phyloP scores from a whole-genome alignment of 92 coral and sea anemone genomes.

The Montipora capitata region DNA sequence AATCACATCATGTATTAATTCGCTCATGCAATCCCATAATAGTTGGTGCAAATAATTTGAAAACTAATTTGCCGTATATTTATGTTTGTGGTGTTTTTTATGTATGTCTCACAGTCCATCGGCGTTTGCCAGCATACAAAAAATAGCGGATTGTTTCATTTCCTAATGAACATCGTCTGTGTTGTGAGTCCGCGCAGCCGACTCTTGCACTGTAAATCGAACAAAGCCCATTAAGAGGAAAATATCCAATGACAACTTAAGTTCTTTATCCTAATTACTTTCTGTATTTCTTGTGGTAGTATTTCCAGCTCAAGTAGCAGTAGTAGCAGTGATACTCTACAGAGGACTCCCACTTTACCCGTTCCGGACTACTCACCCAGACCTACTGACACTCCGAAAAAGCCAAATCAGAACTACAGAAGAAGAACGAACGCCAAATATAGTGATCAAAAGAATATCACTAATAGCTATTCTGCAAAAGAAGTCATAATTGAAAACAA shows the following conservation, averaged over 20 bases:
- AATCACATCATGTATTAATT: no score
- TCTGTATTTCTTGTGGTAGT: background rate
- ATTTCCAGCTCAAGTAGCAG: constrained; percentile 45
- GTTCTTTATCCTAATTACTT: background rate
- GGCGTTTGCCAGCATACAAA: no score
- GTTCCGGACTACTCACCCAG: constrained; percentile 30
- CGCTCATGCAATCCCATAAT: no score
- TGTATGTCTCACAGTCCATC: no score
- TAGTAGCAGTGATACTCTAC: constrained; percentile 22
- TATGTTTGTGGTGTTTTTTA: no score
- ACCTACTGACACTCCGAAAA: background rate
- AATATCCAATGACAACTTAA: no score
- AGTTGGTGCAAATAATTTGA: no score
- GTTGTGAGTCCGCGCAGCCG: background rate
- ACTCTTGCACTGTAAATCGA: no score
- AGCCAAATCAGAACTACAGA: constrained; percentile 42
- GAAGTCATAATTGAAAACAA: background rate
- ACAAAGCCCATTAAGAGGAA: no score
- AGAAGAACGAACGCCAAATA: constrained; percentile 12
- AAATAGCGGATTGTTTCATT: no score
- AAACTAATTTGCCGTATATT: no score
- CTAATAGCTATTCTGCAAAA: background rate
- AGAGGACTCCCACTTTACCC: background rate
- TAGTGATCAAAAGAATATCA: background rate
- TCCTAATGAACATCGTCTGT: background rate